Percentiles rank a stretch among this genome's conserved stretches.
These are phyloP conservation scores for Pediacus dermestoides DNA, from an alignment of 2,888 invertebrate genomes.

Conservation along the genomic window DNA sequence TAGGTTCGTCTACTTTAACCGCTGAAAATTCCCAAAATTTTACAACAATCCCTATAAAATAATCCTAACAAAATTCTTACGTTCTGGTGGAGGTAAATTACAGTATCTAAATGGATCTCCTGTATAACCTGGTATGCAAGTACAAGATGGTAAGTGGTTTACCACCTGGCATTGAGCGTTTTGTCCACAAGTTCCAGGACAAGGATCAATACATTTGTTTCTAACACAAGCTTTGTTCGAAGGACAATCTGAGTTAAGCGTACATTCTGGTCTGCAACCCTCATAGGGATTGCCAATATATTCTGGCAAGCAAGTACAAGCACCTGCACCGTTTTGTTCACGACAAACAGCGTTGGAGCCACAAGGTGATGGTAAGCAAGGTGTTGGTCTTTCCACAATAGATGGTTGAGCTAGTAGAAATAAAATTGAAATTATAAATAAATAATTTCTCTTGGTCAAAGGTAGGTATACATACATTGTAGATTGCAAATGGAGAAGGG, in stretches of 20 bases:
- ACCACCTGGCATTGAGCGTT: slow-evolving; percentile 72
- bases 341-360: slow-evolving; percentile 64
- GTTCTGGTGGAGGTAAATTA: slow-evolving; percentile 38
- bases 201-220: slow-evolving; percentile 73
- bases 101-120: slow-evolving; percentile 56
- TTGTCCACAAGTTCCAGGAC: slow-evolving; percentile 71
- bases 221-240: slow-evolving; percentile 67
- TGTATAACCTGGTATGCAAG: slow-evolving; percentile 50
- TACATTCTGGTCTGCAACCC: slow-evolving; percentile 72
- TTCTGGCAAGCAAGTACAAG: slow-evolving; percentile 63
- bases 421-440: no score
- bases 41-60: neutral
- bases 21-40: slow-evolving; percentile 29
- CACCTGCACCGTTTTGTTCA: slow-evolving; percentile 57
- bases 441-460: slow-evolving; percentile 4
- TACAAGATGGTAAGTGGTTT: slow-evolving; percentile 66
- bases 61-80: slow-evolving; percentile 23
- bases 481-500: slow-evolving; percentile 51
- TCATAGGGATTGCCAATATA: slow-evolving; percentile 73
- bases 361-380: slow-evolving; percentile 64
- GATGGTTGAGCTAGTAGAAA: slow-evolving; percentile 17
- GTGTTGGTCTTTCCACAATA: slow-evolving; percentile 40
- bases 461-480: slow-evolving; percentile 15
- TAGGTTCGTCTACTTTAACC: slow-evolving; percentile 48
- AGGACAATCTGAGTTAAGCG: slow-evolving; percentile 65